Evolutionary conservation across 1,140 invertebrate species (phyloP), one percentile per base, ranked within the genome.

Genomic region (Melitaea cinxia): DNA sequence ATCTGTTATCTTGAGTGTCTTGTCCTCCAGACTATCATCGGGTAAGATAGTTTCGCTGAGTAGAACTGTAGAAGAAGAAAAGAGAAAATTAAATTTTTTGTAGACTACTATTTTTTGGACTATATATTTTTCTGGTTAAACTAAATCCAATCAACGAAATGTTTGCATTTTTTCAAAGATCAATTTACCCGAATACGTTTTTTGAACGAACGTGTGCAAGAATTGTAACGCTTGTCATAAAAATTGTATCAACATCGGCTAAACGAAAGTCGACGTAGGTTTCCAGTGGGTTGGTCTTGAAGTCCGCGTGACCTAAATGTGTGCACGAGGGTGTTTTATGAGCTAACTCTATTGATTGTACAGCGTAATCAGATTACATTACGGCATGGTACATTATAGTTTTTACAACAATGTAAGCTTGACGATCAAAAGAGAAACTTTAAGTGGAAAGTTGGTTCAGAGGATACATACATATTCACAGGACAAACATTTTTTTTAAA

Each of bases 1-100:
- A 91, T 99, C 98, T 7, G 98, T 99, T 70, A 99, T 99, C 91
- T 99, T 99, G 19, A 99, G 92, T 1, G 97, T 99, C 91, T 98
- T 99, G 70, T 95, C 94, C 79, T 95, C 94, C 47, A 99, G 91
- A 83, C 96, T 95, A 75, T 97, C 95, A 79, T 95, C 95, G 17
- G 94, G 92, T 75, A 97, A 94, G 68, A 99, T 97, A 37, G 94
- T 93, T 91, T 99, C 97, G 83, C 95, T 96, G 50, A 99, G 91
- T 68, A 99, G 88, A 53, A 99, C 97, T 96, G 91, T 79, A 93
- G 93, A 74, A 65, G 84, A 83, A 68, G 30, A 10, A 10, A 33
- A 33, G 30, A 10, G 1, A 33, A 7, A 10, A 33, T 33, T 33
- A 33, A 26, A 4, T n/a, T n/a, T n/a, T n/a, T n/a, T n/a, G n/a